Percentiles rank a stretch among this genome's conserved stretches.
Evolutionary conservation across 2,888 invertebrate genomes (phyloP).

Genomic region (Limnephilus marmoratus): DNA sequence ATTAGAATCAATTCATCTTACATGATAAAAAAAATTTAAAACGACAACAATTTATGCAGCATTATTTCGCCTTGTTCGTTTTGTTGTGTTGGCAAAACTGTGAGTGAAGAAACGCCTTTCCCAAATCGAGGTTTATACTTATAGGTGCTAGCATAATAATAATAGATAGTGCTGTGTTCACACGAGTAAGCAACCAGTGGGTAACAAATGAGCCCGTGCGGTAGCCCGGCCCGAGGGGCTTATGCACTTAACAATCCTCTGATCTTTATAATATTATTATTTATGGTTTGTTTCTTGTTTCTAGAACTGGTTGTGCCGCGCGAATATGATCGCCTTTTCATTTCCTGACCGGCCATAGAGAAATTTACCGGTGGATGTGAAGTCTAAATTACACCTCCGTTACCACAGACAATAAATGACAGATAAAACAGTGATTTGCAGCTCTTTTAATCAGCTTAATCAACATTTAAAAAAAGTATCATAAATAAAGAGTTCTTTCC

Average conservation of each 20-base stretch:
- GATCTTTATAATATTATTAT: conserved; percentile 40
- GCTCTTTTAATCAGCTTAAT: background rate
- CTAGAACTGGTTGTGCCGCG: conserved; percentile 40
- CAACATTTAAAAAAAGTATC: background rate
- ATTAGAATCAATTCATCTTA: background rate
- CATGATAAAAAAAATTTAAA: background rate
- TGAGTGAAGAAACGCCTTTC: background rate
- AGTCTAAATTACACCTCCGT: background rate
- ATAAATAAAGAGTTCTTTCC: background rate
- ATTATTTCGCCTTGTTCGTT: background rate
- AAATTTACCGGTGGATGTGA: conserved; percentile 4
- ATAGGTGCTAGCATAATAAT: background rate
- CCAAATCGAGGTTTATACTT: background rate
- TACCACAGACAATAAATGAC: conserved; percentile 2
- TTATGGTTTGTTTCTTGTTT: conserved; percentile 38
- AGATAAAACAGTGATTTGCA: background rate
- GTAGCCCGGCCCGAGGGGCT: conserved; percentile 40
- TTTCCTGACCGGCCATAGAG: background rate
- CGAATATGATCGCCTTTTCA: conserved; percentile 12
- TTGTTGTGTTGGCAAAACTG: background rate
- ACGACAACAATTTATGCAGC: background rate
- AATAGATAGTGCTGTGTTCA: conserved; percentile 35
- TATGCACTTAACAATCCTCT: conserved; percentile 21
- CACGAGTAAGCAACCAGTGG: conserved; percentile 14
- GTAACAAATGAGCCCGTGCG: conserved; percentile 33